A percentile compares a stretch with the other conserved stretches of the same genome.
Conservation (phyloP, 2,797 vertebrate genomes). For the Lutjanus campechanus region DNA sequence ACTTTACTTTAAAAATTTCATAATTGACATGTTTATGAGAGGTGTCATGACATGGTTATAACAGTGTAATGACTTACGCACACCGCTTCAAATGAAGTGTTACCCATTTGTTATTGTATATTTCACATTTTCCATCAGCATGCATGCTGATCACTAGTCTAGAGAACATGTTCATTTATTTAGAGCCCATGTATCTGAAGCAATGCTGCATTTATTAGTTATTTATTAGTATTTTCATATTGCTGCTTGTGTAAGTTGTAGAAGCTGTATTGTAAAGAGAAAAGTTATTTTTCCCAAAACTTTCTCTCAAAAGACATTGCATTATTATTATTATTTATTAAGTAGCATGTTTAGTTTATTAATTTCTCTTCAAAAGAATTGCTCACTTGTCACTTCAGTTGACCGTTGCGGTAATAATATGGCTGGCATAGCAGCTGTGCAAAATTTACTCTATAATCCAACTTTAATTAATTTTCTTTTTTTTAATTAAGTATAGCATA, state of each 20-base stretch:
- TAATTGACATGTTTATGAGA: too few relatives aligned
- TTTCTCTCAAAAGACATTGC: neutral
- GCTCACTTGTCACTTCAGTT: conserved; percentile 2
- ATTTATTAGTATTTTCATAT: too few relatives aligned
- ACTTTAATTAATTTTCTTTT: conserved; percentile 40
- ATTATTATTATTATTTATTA: neutral
- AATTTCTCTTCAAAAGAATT: neutral
- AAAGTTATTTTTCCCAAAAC: neutral
- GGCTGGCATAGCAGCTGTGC: neutral
- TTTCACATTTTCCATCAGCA: neutral
- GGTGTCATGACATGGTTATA: too few relatives aligned
- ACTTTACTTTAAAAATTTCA: too few relatives aligned
- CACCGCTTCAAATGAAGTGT: too few relatives aligned
- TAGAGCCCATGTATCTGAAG: neutral
- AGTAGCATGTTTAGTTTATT: neutral
- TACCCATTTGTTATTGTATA: neutral
- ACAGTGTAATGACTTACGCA: too few relatives aligned
- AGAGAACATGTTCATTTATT: neutral
- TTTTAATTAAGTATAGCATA: conserved; percentile 40
- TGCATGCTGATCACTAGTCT: too few relatives aligned
- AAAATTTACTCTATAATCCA: conserved; percentile 39
- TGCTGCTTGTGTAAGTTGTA: neutral
- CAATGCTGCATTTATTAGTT: neutral
- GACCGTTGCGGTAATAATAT: conserved; percentile 1
- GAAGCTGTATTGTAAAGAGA: neutral